A percentile compares a stretch with the other conserved stretches of the same genome.
Conservation (phyloP, 2,113 vertebrate species). For the Crotalus helleri region DNA sequence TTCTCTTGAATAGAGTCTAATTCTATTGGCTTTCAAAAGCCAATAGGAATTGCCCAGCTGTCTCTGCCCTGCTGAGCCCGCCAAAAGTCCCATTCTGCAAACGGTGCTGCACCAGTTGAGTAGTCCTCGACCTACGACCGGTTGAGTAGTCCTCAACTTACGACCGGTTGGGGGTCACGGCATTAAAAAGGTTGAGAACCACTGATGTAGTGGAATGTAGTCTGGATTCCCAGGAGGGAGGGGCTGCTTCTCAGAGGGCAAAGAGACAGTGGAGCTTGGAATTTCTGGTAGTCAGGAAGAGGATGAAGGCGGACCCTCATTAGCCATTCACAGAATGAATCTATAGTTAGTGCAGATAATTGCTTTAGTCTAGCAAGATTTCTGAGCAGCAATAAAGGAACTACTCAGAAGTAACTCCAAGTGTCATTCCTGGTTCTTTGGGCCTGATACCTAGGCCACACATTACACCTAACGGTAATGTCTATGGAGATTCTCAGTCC, state of each 20-base stretch:
- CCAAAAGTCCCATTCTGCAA: too few relatives aligned
- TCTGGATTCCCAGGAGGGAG: not conserved
- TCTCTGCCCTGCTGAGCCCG: too few relatives aligned
- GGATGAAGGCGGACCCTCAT: not conserved
- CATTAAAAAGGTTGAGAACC: too few relatives aligned
- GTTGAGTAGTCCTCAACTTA: too few relatives aligned
- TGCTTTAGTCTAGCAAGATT: not conserved
- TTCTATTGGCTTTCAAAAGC: too few relatives aligned
- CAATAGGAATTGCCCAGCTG: too few relatives aligned
- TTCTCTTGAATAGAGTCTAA: too few relatives aligned
- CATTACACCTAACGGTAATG: not conserved
- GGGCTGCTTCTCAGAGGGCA: not conserved
- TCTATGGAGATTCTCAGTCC: not conserved
- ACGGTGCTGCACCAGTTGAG: too few relatives aligned
- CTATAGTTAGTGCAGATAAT: not conserved
- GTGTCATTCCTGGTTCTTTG: too few relatives aligned
- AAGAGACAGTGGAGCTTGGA: not conserved
- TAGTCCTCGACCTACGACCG: too few relatives aligned
- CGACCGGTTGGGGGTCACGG: too few relatives aligned
- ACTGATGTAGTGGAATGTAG: not conserved
- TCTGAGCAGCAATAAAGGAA: not conserved
- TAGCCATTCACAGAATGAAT: not conserved
- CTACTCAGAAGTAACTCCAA: too few relatives aligned
- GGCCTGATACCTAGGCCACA: not conserved
- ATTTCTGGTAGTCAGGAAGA: not conserved